Evolutionary conservation across 2,113 vertebrate species (phyloP), one percentile per base, ranked within the genome.

Genomic region (Lamprotornis superbus): DNA sequence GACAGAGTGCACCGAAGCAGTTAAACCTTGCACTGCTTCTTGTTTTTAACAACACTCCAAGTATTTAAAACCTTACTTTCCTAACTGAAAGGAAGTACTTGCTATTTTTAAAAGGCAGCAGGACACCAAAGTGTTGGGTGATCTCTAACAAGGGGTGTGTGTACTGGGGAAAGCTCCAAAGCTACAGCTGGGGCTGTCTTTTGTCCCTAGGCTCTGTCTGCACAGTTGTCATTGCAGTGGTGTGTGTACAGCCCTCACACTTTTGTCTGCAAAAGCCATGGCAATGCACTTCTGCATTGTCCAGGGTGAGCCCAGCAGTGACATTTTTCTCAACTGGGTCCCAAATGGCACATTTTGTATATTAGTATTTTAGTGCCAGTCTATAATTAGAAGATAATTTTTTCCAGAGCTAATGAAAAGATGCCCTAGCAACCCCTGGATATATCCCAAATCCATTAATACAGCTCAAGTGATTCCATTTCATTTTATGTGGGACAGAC

Each of bases 391-490:
- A 90, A 93, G 71, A 85, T 67, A 55, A 82, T 94, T 95, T 95
- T 95, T 95, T 94, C 82, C 92, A 90, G 82, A 81, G 90, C 83
- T 94, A 92, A 96, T 94, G 93, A 96, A 96, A 96, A 93, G 94
- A 96, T 97, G 95, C 82, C 93, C 94, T 85, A 91, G 67, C 92
- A 95, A 94, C 79, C 94, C 84, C 90, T 96, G 94, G 85, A 90
- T 77, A 69, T 49, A 95, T 93, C 87, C 93, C 75, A 93, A 76
- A 70, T 94, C 84, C 94, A 88, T 74, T 95, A 93, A 83, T 52
- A 76, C 67, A 70, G 47, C 65, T 93, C 82, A 93, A 95, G 64
- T 20, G 6, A 95, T 76, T 94, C 87, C 35, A 33, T 61, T 85
- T 84, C 50, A 81, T 81, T 96, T 89, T 83, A 96, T 77, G n/a